These are phyloP conservation scores for Prenolepis imparis DNA, from an alignment of 2,888 invertebrate species.

Conservation along the genomic window DNA sequence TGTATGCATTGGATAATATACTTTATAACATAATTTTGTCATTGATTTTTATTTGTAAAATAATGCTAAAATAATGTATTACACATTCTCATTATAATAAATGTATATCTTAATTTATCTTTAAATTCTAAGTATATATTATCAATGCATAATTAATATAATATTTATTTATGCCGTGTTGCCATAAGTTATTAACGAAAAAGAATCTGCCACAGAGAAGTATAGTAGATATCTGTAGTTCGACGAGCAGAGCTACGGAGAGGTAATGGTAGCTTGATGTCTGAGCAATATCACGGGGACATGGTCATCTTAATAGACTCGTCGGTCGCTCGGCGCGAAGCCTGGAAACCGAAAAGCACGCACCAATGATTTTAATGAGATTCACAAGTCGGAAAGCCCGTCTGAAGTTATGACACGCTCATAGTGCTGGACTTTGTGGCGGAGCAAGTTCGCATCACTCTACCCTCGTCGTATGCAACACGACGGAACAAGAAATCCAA, in stretches of 20 bases:
- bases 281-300: slow-evolving; percentile 85
- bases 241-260: slow-evolving; percentile 56
- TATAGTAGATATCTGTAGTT: slow-evolving; percentile 48
- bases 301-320: slow-evolving; percentile 86
- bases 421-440: slow-evolving; percentile 61
- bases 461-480: slow-evolving; percentile 31
- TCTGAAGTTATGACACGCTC: slow-evolving; percentile 75
- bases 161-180: not conserved
- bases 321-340: slow-evolving; percentile 77
- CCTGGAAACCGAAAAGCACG: slow-evolving; percentile 82
- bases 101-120: not conserved
- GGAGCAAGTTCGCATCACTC: slow-evolving; percentile 43
- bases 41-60: not conserved
- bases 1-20: not conserved
- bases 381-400: slow-evolving; percentile 80
- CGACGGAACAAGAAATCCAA: slow-evolving; percentile 42
- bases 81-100: slow-evolving; percentile 3
- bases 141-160: not conserved
- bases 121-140: not conserved
- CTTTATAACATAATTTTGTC: not conserved
- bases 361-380: slow-evolving; percentile 86
- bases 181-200: not conserved
- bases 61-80: not conserved
- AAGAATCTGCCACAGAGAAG: slow-evolving; percentile 1
- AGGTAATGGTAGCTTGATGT: slow-evolving; percentile 73